phyloP scores from a whole-genome alignment of 1,140 invertebrate genomes.

The Drosophila bifasciata region DNA sequence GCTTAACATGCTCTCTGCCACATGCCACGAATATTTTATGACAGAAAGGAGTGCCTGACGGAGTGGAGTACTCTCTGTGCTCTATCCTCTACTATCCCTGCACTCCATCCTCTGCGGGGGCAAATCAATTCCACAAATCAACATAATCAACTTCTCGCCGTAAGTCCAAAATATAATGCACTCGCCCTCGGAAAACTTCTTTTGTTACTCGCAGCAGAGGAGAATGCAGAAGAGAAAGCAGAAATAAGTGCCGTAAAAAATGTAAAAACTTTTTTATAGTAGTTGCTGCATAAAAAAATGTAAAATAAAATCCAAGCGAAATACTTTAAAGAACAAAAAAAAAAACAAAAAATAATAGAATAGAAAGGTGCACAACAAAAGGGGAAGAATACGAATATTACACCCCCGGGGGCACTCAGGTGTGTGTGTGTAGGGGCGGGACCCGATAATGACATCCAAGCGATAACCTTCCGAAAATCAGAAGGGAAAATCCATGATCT shows the following conservation, averaged over 20 bases:
- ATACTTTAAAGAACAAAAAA: slow-evolving; percentile 17
- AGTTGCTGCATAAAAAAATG: slow-evolving; percentile 74
- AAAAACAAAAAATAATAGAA: slow-evolving; percentile 26
- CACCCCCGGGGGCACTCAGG: slow-evolving; percentile 36
- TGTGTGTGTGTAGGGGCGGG: slow-evolving; percentile 35
- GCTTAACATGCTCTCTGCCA: slow-evolving; percentile 43
- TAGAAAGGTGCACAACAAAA: slow-evolving; percentile 69
- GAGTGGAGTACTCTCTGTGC: slow-evolving; percentile 1
- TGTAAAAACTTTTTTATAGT: slow-evolving; percentile 83
- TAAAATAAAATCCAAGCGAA: slow-evolving; percentile 72
- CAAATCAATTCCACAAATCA: slow-evolving; percentile 80
- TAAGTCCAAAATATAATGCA: slow-evolving; percentile 80
- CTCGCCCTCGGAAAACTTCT: slow-evolving; percentile 63
- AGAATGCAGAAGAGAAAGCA: slow-evolving; percentile 43
- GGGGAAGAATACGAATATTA: slow-evolving; percentile 32
- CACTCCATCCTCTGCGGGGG: neutral
- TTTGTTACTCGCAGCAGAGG: slow-evolving; percentile 55
- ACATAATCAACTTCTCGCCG: slow-evolving; percentile 76
- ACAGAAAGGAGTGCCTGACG: slow-evolving; percentile 36
- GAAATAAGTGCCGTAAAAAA: slow-evolving; percentile 74
- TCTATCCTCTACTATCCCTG: neutral
- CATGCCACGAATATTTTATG: slow-evolving; percentile 68
- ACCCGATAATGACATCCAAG: slow-evolving; percentile 67
- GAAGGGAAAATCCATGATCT: slow-evolving; percentile 74
- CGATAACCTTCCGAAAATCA: slow-evolving; percentile 44